Percentiles rank a stretch among this genome's conserved stretches.
Evolutionary conservation across 2,888 invertebrate genomes (phyloP).

Genomic region (Busseola fusca): DNA sequence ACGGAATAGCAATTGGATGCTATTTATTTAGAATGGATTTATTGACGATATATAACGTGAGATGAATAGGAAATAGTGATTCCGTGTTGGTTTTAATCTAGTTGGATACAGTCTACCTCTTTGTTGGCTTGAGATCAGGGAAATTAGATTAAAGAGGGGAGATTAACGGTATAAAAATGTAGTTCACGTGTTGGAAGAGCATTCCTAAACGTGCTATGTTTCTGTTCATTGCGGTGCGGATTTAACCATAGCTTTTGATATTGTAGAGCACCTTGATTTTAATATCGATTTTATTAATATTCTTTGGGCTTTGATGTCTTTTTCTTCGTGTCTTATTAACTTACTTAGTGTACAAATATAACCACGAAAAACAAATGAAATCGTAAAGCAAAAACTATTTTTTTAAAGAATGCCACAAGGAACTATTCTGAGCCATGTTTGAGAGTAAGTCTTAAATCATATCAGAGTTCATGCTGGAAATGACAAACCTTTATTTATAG

Average conservation of each 20-base stretch:
- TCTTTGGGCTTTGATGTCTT: not conserved
- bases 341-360: not conserved
- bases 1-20: conserved; percentile 50
- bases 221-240: not conserved
- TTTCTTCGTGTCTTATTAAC: not conserved
- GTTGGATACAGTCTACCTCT: not conserved
- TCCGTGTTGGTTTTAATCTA: conserved; percentile 38
- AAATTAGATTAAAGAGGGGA: conserved; percentile 28
- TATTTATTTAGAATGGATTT: conserved; percentile 57
- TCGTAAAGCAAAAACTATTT: not conserved
- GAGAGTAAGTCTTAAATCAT: not conserved
- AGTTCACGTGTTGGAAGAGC: not conserved
- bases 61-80: conserved; percentile 43
- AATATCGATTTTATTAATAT: not conserved
- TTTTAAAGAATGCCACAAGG: conserved; percentile 23
- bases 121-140: conserved; percentile 43
- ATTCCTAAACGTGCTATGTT: not conserved
- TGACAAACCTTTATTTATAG: not conserved
- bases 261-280: not conserved
- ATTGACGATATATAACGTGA: conserved; percentile 47
- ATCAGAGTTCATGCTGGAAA: not conserved
- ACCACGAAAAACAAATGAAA: not conserved
- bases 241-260: not conserved
- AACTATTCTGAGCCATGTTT: conserved; percentile 1
- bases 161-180: not conserved